These are phyloP conservation scores for Spisula solida DNA, from an alignment of 2,888 invertebrate genomes.

Conservation along the genomic window DNA sequence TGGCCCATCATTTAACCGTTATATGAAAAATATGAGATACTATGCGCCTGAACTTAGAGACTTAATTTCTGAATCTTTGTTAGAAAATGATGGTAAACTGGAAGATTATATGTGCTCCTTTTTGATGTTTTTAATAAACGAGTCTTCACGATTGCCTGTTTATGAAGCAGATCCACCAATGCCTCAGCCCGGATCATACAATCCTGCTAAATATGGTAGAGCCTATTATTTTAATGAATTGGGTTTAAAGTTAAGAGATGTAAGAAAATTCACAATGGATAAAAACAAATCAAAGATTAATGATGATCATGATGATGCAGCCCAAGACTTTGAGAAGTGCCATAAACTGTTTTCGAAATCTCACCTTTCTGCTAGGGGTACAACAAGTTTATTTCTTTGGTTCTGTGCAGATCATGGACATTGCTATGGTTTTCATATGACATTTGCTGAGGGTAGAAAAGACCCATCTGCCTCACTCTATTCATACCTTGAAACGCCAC, in stretches of 20 bases:
- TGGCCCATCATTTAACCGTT: background rate
- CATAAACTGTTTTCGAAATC: constrained; percentile 40
- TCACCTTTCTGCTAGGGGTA: constrained; percentile 41
- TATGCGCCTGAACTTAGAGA: constrained; percentile 28
- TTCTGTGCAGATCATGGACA: constrained; percentile 49
- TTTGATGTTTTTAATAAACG: background rate
- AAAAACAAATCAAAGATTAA: constrained; percentile 26
- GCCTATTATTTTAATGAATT: constrained; percentile 30
- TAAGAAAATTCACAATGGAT: constrained; percentile 48
- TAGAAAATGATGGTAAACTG: background rate
- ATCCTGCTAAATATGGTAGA: constrained; percentile 44
- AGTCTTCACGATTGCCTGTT: background rate
- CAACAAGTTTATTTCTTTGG: constrained; percentile 44
- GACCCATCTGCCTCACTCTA: constrained; percentile 60
- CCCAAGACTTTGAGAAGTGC: constrained; percentile 36
- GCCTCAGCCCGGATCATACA: constrained; percentile 44
- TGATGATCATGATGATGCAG: constrained; percentile 51
- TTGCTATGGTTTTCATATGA: constrained; percentile 63
- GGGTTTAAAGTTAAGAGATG: constrained; percentile 32
- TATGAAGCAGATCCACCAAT: constrained; percentile 12
- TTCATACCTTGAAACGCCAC: constrained; percentile 42
- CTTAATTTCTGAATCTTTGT: constrained; percentile 24
- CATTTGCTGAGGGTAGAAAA: constrained; percentile 51
- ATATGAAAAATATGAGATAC: background rate
- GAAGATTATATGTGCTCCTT: background rate